Evolutionary conservation across 1,140 invertebrate species (phyloP).

Genomic region (Trachymyrmex cornetzi): DNA sequence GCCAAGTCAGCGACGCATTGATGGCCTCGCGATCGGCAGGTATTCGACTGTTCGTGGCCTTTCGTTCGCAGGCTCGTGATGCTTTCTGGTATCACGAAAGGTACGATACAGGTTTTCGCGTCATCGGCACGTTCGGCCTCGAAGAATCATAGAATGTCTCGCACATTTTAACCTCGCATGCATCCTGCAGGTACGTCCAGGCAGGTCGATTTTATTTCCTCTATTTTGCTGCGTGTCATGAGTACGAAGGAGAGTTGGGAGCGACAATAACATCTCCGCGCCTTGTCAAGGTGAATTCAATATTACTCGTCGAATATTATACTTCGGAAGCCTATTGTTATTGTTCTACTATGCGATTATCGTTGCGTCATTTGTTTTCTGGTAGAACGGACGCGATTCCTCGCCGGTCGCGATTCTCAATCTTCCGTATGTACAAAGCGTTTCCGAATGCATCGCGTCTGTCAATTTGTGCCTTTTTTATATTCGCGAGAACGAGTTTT

Average conservation of each 20-base stretch:
- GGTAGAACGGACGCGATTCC: not conserved
- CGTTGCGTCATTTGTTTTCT: constrained; percentile 11
- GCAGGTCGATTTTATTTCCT: not conserved
- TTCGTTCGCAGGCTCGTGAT: not conserved
- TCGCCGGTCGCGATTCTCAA: not conserved
- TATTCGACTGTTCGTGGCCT: not conserved
- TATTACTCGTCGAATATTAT: not conserved
- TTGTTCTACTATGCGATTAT: not conserved
- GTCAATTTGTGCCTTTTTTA: not conserved
- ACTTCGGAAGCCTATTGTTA: not conserved
- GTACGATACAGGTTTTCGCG: not conserved
- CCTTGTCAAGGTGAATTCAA: constrained; percentile 12
- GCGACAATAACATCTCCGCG: not conserved
- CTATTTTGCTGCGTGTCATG: not conserved
- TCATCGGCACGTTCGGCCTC: too few species aligned
- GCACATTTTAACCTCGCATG: not conserved
- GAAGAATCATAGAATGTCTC: not conserved
- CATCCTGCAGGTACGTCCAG: not conserved
- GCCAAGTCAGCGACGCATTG: not conserved
- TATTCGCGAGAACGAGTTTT: not conserved
- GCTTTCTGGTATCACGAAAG: not conserved
- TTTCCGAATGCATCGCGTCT: not conserved
- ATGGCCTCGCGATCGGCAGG: not conserved
- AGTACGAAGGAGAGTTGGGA: not conserved
- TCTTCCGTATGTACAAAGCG: not conserved